Base-by-base conservation (phyloP, 2,113 vertebrate genomes). In the Narcine bancroftii region DNA sequence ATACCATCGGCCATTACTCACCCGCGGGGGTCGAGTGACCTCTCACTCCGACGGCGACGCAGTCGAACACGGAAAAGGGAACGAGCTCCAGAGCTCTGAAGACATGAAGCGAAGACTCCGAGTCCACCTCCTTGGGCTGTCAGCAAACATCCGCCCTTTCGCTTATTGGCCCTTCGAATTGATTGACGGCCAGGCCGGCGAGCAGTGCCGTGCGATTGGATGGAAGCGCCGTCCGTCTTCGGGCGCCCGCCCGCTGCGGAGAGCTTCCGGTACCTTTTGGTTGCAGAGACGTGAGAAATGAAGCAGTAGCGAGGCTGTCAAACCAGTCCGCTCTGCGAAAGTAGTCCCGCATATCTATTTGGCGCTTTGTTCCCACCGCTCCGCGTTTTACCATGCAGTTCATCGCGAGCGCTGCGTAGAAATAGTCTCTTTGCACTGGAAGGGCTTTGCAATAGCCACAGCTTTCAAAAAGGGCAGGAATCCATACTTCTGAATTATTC, bases 211-310 rank as follows among this genome's bases (percentile, higher is more conserved):
- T 2, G 21, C 19, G 26, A 91, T 91, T 91, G 65, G 89, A 17
- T 11, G 0, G 17, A 0, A 7, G 1, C 9, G 26, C 47, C 13
- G 81, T 36, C 81, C 15, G 9, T 60, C 81, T 45, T 0, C 3
- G 11, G 1, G 63, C 26, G 39, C 63, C 89, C 87, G 2, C 60
- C 87, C 60, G 11, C 79, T 36, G 53, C 47, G 81, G 33, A 63
- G 81, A 56, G 33, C 81, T 91, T 91, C 89, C 89, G 89, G 39
- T 42, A 33, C 42, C 36, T 63, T 10, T 91, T 33, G 65, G 89
- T 91, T 91, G 65, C 26, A 4, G 63, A 5, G 24, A 91, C 89
- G 89, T 91, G 89, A 91, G 63, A 71, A 89, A 47, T 69, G 36
- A 39, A 19, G 21, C 24, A 21, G 63, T 10, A 3, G 63, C 65